Percentiles rank a stretch among this genome's conserved stretches.
These are phyloP conservation scores for Paratilapia polleni DNA, from an alignment of 2,113 vertebrate genomes.

Conservation along the genomic window DNA sequence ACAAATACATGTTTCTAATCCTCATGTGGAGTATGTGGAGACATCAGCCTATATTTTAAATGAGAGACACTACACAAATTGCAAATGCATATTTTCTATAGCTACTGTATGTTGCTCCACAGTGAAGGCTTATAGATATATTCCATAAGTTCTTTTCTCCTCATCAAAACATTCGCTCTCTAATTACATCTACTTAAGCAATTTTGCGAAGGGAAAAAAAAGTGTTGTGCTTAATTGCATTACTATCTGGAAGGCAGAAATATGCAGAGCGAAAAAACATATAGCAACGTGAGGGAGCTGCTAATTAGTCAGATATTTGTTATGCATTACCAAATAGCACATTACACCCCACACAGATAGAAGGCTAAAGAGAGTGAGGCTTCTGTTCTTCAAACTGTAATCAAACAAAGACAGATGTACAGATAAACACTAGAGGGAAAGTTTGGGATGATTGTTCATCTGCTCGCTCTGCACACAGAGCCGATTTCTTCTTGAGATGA, in stretches of 20 bases:
- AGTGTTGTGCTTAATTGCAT: conserved; percentile 80
- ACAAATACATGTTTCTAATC: conserved; percentile 3
- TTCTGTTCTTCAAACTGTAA: conserved; percentile 62
- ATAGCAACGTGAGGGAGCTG: conserved; percentile 78
- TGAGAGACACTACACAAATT: conserved; percentile 15
- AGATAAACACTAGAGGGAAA: conserved; percentile 65
- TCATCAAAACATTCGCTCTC: conserved; percentile 74
- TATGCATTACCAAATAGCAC: conserved; percentile 71
- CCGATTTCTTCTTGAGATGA: conserved; percentile 12
- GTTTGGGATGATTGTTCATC: conserved; percentile 65
- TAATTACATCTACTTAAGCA: conserved; percentile 82
- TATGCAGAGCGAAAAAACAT: conserved; percentile 79
- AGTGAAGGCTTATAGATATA: conserved; percentile 59
- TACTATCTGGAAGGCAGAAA: conserved; percentile 81
- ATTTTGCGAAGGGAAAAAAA: conserved; percentile 68
- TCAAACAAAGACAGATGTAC: conserved; percentile 74
- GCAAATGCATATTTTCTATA: conserved; percentile 32
- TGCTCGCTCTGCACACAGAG: conserved; percentile 14
- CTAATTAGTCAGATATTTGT: conserved; percentile 78
- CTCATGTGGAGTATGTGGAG: not conserved
- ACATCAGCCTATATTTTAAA: not conserved
- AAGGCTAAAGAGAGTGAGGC: conserved; percentile 55
- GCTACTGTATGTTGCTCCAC: conserved; percentile 25
- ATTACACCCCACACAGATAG: conserved; percentile 54
- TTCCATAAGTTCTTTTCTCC: conserved; percentile 67